Base-by-base conservation (phyloP, 2,113 vertebrate species). In the Mystacornis crossleyi region DNA sequence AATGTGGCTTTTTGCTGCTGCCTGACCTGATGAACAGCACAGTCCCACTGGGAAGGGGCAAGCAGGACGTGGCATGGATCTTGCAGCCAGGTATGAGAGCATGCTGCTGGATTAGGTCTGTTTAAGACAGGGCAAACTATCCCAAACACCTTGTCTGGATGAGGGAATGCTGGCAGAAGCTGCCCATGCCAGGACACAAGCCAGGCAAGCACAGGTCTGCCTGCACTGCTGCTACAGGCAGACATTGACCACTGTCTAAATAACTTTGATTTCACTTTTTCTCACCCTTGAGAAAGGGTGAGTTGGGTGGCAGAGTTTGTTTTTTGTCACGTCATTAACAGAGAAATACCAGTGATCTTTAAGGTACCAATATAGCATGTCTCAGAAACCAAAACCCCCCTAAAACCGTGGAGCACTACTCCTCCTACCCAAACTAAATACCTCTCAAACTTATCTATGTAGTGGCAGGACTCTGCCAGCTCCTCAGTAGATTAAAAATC, bases 11-110 rank as follows among this genome's bases (percentile, higher is more conserved):
- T 57, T 47, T 79, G 42, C 61, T 82, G 38, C 38, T 58, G n/a
- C 45, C 55, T 85, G 70, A 47, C 23, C 50, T 18, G 33, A 38
- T 25, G 50, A 9, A 14, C 34, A 54, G 31, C 58, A 33, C 21
- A 69, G 38, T 18, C 10, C 25, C 0, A 0, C 5, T 53, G 45
- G 65, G n/a, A 91, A 74, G 15, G 43, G 34, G 6, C 0, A 0
- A 69, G 26, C 6, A 18, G 65, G 51, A 74, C 31, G 33, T 57
- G 51, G 36, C 26, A n/a, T 7, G 33, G 69, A 12, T 23, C 84
- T 87, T 43, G 38, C 23, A 73, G 29, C 34, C 26, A 53, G 47
- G 5, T 33, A 36, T 74, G 84, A 67, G 48, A 71, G 36, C 0
- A 0, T 21, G n/a, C 65, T 70, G 26, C 40, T 62, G 80, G 23